These are phyloP conservation scores for Stegostoma tigrinum DNA, from an alignment of 2,113 vertebrate species.

Conservation along the genomic window DNA sequence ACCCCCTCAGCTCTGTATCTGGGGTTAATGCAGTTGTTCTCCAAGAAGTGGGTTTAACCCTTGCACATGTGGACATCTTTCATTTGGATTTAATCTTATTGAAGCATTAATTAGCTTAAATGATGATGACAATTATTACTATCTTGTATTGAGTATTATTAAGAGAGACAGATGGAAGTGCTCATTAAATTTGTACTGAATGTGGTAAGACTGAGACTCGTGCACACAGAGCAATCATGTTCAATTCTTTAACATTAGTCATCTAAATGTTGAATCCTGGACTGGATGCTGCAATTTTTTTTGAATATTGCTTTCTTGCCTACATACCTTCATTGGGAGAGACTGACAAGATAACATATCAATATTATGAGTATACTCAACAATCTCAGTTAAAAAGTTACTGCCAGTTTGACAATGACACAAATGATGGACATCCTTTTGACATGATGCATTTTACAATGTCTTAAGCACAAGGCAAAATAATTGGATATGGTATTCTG, in stretches of 20 bases:
- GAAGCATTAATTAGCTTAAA: constrained; percentile 38
- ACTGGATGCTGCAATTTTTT: neutral
- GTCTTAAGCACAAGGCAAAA: neutral
- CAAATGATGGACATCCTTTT: neutral
- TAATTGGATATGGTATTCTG: neutral
- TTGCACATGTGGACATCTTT: neutral
- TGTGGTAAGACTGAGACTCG: neutral
- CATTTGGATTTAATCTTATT: constrained; percentile 36
- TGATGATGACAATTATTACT: constrained; percentile 16
- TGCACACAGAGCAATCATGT: neutral
- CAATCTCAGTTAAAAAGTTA: neutral
- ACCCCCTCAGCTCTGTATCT: neutral
- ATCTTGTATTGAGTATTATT: neutral
- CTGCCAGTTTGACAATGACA: neutral
- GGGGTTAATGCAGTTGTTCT: constrained; percentile 8
- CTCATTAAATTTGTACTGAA: neutral
- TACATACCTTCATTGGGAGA: neutral
- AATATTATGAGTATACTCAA: neutral
- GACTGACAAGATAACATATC: neutral
- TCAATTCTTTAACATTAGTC: neutral
- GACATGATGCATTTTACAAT: neutral
- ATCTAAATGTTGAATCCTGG: neutral
- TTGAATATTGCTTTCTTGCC: neutral
- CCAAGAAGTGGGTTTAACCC: neutral
- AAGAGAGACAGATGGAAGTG: constrained; percentile 1